Percentiles rank a stretch among this genome's conserved stretches.
phyloP scores from a whole-genome alignment of 1,140 invertebrate genomes.

The Penaeus indicus region DNA sequence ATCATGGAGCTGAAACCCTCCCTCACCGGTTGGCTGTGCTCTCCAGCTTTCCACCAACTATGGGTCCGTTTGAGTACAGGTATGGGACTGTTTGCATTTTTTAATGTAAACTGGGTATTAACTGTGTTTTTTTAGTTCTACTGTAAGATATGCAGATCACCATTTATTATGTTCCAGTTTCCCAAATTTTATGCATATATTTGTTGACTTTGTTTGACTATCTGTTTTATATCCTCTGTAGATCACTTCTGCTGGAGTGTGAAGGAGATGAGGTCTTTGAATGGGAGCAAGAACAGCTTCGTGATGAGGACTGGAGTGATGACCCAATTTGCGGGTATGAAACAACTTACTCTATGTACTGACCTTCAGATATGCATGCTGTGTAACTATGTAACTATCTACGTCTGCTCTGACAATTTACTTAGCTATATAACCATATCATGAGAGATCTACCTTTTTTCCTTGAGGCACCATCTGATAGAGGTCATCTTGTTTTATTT shows the following conservation, averaged over 20 bases:
- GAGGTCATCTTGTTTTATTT: no score
- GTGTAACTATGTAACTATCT: no score
- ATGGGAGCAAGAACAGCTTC: constrained; percentile 72
- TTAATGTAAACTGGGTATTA: neutral
- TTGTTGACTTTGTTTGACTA: constrained; percentile 67
- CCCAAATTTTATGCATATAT: constrained; percentile 58
- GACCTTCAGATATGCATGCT: no score
- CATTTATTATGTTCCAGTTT: no score
- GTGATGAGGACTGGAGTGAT: constrained; percentile 79
- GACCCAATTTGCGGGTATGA: constrained; percentile 73
- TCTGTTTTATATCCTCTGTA: constrained; percentile 36
- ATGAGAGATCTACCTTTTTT: no score
- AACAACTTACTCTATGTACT: constrained; percentile 38
- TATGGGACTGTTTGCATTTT: constrained; percentile 4
- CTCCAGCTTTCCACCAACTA: constrained; percentile 83
- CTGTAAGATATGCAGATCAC: no score
- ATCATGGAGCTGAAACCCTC: constrained; percentile 77
- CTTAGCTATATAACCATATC: no score
- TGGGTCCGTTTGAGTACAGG: constrained; percentile 79
- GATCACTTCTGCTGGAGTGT: constrained; percentile 76
- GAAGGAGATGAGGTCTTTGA: constrained; percentile 74
- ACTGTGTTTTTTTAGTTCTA: neutral
- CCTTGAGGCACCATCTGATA: no score
- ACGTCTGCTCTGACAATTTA: no score
- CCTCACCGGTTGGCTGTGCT: constrained; percentile 81